Conservation (phyloP, 2,888 invertebrate genomes). For the Enchytraeus crypticus region DNA sequence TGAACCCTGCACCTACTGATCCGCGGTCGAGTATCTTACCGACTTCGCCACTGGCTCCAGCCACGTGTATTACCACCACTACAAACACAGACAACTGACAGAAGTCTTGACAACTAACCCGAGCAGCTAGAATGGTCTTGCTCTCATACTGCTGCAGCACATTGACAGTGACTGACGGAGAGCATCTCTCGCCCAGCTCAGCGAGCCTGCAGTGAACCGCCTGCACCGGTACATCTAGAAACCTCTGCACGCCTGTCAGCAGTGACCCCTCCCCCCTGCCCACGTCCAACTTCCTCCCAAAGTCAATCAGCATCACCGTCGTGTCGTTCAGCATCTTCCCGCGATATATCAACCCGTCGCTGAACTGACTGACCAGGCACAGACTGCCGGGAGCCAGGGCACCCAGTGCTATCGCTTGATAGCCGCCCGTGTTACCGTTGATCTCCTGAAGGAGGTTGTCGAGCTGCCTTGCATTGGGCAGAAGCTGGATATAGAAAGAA, state of each 20-base stretch:
- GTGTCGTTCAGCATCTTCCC: background rate
- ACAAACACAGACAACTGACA: no score
- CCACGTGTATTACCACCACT: no score
- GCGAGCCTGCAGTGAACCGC: background rate
- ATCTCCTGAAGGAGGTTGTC: background rate
- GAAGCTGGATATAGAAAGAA: background rate
- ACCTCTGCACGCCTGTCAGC: background rate
- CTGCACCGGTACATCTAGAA: background rate
- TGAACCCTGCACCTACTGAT: no score
- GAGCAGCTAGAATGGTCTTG: background rate
- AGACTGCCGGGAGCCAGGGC: background rate
- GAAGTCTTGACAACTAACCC: no score
- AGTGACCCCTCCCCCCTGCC: background rate
- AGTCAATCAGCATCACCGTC: background rate
- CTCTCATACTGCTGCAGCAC: background rate
- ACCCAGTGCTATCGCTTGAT: background rate
- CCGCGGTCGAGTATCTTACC: no score
- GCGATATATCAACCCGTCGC: background rate
- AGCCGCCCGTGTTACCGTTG: background rate
- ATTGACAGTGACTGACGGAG: background rate
- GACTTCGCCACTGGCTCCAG: no score
- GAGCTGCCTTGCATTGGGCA: background rate
- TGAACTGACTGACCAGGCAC: background rate
- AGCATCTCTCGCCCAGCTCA: background rate
- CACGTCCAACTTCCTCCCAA: background rate